Evolutionary conservation across 2,797 vertebrate species (phyloP).

Genomic region (Morelia viridis): DNA sequence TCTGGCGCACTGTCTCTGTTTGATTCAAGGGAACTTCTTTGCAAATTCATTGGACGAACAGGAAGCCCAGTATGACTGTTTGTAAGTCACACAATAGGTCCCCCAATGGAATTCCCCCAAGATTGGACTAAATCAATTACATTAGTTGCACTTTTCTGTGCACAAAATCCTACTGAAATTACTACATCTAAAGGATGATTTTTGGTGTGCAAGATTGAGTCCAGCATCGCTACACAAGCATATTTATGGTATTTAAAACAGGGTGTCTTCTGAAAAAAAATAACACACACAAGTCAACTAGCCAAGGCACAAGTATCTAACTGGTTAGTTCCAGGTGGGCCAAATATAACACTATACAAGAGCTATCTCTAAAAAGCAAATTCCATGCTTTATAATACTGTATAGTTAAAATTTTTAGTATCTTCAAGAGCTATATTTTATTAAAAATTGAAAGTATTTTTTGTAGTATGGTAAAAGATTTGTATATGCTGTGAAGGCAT

Average conservation of each 20-base stretch:
- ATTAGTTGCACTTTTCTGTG: neutral
- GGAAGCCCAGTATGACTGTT: neutral
- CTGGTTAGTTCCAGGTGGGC: constrained; percentile 25
- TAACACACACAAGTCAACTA: constrained; percentile 28
- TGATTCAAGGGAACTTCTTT: neutral
- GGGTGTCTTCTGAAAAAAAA: constrained; percentile 28
- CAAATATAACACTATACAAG: constrained; percentile 27
- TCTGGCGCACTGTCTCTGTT: neutral
- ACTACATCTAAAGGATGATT: neutral
- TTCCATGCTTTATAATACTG: constrained; percentile 41
- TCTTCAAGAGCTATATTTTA: constrained; percentile 63
- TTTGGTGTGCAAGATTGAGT: neutral
- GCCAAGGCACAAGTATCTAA: constrained; percentile 14
- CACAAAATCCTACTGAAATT: neutral
- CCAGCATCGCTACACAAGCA: neutral
- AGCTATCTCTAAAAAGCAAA: constrained; percentile 40
- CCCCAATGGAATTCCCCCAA: neutral
- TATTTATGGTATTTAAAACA: constrained; percentile 16
- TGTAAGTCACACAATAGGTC: neutral
- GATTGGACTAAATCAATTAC: neutral
- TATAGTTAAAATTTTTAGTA: constrained; percentile 51
- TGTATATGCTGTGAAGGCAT: constrained; percentile 56
- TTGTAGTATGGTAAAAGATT: constrained; percentile 55
- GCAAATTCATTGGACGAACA: neutral
- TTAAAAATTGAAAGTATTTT: constrained; percentile 62